These are phyloP conservation scores for Nasonia vitripennis DNA, from an alignment of 1,140 invertebrate genomes.

Conservation along the genomic window DNA sequence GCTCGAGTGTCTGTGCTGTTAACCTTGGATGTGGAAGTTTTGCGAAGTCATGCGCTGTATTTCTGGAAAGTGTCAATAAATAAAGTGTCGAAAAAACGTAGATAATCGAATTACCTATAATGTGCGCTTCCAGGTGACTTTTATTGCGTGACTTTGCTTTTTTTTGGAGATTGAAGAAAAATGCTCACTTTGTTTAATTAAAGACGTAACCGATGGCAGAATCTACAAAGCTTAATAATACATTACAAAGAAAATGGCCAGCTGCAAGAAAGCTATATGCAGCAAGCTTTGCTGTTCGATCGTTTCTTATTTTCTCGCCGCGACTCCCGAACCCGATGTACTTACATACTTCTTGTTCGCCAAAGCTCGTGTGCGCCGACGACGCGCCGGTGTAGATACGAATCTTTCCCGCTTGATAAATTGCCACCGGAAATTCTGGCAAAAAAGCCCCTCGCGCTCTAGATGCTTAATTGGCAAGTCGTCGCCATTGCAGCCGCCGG, in stretches of 20 bases:
- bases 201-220: no score
- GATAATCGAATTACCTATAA: no score
- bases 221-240: no score
- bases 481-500: slow-evolving; percentile 27
- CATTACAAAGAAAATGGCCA: no score
- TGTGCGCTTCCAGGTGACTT: no score
- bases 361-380: slow-evolving; percentile 35
- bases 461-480: slow-evolving; percentile 69
- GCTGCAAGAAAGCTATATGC: neutral
- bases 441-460: slow-evolving; percentile 69
- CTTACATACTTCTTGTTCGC: neutral
- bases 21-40: neutral
- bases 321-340: slow-evolving; percentile 14
- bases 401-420: slow-evolving; percentile 74
- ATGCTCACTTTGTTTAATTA: no score
- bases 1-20: no score
- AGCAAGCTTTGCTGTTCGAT: neutral
- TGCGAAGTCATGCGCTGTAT: no score
- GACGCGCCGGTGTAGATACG: slow-evolving; percentile 63
- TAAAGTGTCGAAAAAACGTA: no score
- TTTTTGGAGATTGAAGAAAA: no score
- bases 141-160: no score
- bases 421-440: slow-evolving; percentile 72
- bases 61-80: neutral
- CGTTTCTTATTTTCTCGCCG: neutral